phyloP scores from a whole-genome alignment of 2,888 invertebrate species.

The Sericinus montela region DNA sequence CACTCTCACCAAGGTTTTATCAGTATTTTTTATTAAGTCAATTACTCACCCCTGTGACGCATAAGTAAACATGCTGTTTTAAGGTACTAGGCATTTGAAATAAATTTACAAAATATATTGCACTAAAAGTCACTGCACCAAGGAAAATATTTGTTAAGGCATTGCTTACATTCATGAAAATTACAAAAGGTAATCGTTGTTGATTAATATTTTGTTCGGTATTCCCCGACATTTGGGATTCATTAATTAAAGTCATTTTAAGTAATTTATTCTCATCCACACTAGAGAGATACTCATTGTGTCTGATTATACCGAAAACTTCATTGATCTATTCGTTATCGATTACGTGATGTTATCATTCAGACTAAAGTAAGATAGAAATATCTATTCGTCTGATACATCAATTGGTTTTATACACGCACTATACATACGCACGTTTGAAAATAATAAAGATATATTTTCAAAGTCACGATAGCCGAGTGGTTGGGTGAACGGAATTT shows the following conservation, averaged over 20 bases:
- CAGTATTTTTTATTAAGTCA: too few species aligned
- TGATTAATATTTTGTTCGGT: background rate
- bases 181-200: conserved; percentile 11
- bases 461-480: too few species aligned
- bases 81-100: background rate
- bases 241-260: background rate
- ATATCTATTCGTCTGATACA: background rate
- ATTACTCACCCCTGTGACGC: conserved; percentile 50
- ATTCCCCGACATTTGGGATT: background rate
- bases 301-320: background rate
- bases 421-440: too few species aligned
- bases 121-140: conserved; percentile 28
- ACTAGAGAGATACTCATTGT: background rate
- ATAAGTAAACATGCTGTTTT: conserved; percentile 44
- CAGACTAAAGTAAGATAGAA: conserved; percentile 6
- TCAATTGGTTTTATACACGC: background rate
- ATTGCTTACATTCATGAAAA: conserved; percentile 22
- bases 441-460: too few species aligned
- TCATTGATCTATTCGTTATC: conserved; percentile 7
- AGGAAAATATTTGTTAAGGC: conserved; percentile 27
- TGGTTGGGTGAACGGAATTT: too few species aligned
- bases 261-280: background rate
- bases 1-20: too few species aligned
- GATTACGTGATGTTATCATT: conserved; percentile 4
- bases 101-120: conserved; percentile 21